These are phyloP conservation scores for Galemys pyrenaicus DNA, from an alignment of 2,113 vertebrate genomes.

Conservation along the genomic window DNA sequence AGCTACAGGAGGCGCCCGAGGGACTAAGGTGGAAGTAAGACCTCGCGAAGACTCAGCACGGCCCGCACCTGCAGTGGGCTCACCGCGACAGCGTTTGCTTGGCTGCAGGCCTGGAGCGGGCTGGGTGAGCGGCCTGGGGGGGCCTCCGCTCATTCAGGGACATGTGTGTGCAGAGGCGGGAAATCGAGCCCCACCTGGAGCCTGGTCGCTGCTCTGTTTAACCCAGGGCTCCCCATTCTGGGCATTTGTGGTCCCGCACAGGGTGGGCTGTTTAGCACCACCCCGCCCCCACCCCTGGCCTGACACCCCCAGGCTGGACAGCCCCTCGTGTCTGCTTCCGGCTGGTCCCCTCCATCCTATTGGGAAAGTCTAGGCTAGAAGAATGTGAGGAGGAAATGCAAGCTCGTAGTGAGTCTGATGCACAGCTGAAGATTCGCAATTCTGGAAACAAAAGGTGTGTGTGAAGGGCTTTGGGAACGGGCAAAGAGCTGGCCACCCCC, in stretches of 20 bases:
- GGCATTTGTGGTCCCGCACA: fast-evolving
- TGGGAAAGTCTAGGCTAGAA: not conserved
- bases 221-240: not conserved
- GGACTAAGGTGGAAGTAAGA: not conserved
- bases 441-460: no score
- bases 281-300: not conserved
- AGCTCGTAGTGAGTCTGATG: no score
- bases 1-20: no score
- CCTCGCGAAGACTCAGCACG: fast-evolving
- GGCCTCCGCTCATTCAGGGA: no score
- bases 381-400: no score
- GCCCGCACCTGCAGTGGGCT: fast-evolving
- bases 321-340: not conserved
- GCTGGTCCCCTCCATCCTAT: not conserved
- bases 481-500: no score
- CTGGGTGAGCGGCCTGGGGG: no score
- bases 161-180: not conserved
- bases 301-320: not conserved
- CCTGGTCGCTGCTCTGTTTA: not conserved
- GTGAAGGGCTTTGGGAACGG: not conserved
- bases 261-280: fast-evolving
- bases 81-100: no score
- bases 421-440: no score
- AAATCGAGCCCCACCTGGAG: not conserved
- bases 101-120: no score